Base-by-base conservation (phyloP, 2,797 vertebrate species). In the Myotis daubentonii region DNA sequence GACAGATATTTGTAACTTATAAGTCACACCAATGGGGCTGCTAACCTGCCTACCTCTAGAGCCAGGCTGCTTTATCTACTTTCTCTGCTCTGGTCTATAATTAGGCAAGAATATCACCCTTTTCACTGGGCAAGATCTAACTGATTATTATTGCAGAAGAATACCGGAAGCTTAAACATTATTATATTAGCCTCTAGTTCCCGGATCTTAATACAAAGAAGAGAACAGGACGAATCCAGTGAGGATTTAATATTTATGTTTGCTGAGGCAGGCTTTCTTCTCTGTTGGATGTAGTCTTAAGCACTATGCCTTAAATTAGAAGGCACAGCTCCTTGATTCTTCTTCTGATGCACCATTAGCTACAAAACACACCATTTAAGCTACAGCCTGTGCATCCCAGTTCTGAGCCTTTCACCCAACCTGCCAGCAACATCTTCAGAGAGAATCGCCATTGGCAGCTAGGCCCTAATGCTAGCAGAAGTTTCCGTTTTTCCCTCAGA, bases 131-230 rank as follows among this genome's bases (percentile, higher is more conserved):
- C n/a, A 95, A 82, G n/a, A 55, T 76, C 86, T 89, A 87, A 95
- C 74, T 80, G 66, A 93, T 84, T 66, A 86, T 93, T 93, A 89
- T 16, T 89, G n/a, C 47, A 93, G 66, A 71, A 87, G 44, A 94
- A 75, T 20, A 62, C 78, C 85, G 30, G 30, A 96, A 51, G 79
- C 66, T 72, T 90, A 38, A 94, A 83, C 80, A 86, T 89, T 65
- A 91, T 83, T 94, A 91, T 95, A 94, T 93, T 36, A 93, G 82
- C 57, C 60, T 49, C 65, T 75, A 49, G 12, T 30, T 82, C 82
- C 47, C 38, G 68, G 81, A 82, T 92, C 90, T 94, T 90, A 86
- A 71, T 85, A 79, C 57, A 71, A 85, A 97, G 89, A 49, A 55
- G 65, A 33, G 47, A 92, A 72, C 36, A 79, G 13, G 71, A 62